Evolutionary conservation across 2,113 vertebrate genomes (phyloP), one percentile per base, ranked within the genome.

Genomic region (Numida meleagris): DNA sequence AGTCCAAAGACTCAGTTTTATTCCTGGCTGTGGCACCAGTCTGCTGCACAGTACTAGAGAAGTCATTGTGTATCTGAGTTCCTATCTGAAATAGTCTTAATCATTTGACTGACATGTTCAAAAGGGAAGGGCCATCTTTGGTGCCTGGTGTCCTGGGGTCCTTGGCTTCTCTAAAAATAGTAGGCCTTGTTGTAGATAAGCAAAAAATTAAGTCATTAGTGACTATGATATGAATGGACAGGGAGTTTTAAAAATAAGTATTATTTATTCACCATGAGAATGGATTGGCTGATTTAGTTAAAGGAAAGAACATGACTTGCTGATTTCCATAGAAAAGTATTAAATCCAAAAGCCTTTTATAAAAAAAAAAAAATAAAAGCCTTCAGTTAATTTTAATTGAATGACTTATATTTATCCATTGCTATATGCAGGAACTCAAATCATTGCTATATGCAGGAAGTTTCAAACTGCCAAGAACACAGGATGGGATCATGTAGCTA

Each of bases 401-500:
- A 95, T 86, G 50, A 83, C 38, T 80, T 94, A 59, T 83, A 95
- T 95, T 94, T 94, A 80, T 94, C 67, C 34, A 80, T 77, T 65
- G 14, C 63, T 88, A 23, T 84, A 90, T 34, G 51, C 74, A 73
- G 92, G 77, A 92, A 94, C 74, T 89, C 27, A 73, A 43, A n/a
- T n/a, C 34, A 80, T 77, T 65, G 14, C 63, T 88, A 23, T 83
- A 91, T 36, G 45, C 75, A 75, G 91, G 34, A 57, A 31, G 9
- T 91, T 89, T 95, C 75, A 91, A 46, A 43, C 68, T 93, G 94
- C 87, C 95, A 95, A 89, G 71, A 91, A 33, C 85, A 77, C 91
- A 93, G 96, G 94, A 95, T 86, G 82, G 87, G 63, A 79, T 89
- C 75, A 18, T 95, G 87, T 95, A 89, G 82, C 77, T 96, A 55